Evolutionary conservation across 2,797 vertebrate genomes (phyloP).

Genomic region (Chloroceryle amazona): DNA sequence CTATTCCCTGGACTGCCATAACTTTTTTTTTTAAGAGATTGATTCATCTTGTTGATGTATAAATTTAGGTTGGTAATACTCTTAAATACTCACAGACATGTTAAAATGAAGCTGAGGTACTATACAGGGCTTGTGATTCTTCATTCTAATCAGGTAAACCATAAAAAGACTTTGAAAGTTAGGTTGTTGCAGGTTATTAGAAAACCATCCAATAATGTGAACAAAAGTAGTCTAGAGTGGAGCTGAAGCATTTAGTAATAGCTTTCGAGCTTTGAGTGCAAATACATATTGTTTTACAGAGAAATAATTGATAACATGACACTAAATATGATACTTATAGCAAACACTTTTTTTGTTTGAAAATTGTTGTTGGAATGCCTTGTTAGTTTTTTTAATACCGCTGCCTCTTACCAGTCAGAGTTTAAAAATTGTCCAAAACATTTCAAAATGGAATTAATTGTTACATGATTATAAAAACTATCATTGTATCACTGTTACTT

Average conservation of each 20-base stretch:
- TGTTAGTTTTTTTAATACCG: background rate
- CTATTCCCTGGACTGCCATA: background rate
- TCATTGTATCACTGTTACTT: background rate
- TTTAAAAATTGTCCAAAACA: background rate
- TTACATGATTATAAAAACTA: background rate
- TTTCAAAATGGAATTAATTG: background rate
- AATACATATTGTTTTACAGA: background rate
- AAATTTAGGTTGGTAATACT: background rate
- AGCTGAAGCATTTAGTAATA: background rate
- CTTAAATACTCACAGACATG: background rate
- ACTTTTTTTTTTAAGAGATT: background rate
- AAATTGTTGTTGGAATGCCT: background rate
- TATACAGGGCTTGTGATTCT: background rate
- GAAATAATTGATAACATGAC: background rate
- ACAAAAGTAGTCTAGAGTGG: background rate
- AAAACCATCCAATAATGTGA: background rate
- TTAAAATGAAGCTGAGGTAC: background rate
- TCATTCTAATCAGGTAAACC: background rate
- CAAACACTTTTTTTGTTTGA: background rate
- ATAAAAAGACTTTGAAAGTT: background rate
- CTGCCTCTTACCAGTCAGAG: background rate
- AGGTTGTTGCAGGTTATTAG: background rate
- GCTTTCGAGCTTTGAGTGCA: background rate
- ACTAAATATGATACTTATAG: background rate
- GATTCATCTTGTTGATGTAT: background rate